Base-by-base conservation (phyloP, 2,888 invertebrate genomes). In the Pomacea canaliculata region DNA sequence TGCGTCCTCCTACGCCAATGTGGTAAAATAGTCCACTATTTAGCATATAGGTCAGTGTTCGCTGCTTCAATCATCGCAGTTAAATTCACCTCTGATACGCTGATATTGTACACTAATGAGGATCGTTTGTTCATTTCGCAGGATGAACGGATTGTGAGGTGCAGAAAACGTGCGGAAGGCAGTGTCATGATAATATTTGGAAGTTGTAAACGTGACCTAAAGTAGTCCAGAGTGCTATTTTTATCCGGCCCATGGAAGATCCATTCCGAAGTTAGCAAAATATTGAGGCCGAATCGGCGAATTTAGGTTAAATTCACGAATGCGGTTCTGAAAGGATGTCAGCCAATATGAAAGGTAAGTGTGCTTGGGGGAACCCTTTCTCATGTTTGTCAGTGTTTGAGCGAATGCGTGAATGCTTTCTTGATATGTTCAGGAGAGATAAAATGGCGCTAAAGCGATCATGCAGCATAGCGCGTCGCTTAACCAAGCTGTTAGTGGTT, bases 231-330 rank as follows among this genome's bases (percentile, higher is more conserved):
- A 62, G 37, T 76, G 80, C 85, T 85, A 85, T 86, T 86, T 86
- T 85, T 85, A 85, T 84, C 85, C 82, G 81, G 80, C 83, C 65
- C 72, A 84, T 83, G 84, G 85, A 84, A 82, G 82, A 80, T 80
- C 82, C 80, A 83, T 82, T 85, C 81, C 83, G 83, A 82, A 74
- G 62, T 74, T 74, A 78, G 82, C 77, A 82, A 80, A 82, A 82
- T 84, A 84, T 85, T 85, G 83, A 82, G 85, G 84, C 84, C 84
- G 85, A 81, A 80, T 80, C 81, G 83, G 83, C 82, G 83, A 81
- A 83, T 84, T 81, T 84, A 82, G 85, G 85, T 82, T 83, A 84
- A 78, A 80, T 84, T 81, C 81, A 84, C 83, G 85, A 83, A 82
- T 80, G 82, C 77, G 79, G 81, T 76, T 79, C 78, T 81, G 78